Percentiles rank a stretch among this genome's conserved stretches.
These are phyloP conservation scores for Agonum fuliginosum DNA, from an alignment of 2,888 invertebrate species.

Conservation along the genomic window DNA sequence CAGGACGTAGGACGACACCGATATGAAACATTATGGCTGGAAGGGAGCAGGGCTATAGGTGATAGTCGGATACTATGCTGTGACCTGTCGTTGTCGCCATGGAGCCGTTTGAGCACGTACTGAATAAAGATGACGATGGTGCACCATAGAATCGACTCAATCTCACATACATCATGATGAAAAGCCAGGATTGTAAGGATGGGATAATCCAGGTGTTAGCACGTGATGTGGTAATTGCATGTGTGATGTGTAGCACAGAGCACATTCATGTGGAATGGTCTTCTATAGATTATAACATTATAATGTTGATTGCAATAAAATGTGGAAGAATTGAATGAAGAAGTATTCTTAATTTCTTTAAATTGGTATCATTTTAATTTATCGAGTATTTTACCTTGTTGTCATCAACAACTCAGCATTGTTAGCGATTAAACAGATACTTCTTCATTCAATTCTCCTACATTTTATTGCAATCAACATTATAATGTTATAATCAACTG, in stretches of 20 bases:
- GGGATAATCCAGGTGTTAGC: neutral
- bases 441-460: too few relatives aligned
- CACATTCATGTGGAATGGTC: neutral
- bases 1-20: conserved; percentile 61
- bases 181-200: neutral
- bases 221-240: neutral
- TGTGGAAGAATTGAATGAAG: too few relatives aligned
- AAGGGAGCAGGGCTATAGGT: conserved; percentile 68
- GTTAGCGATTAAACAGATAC: too few relatives aligned
- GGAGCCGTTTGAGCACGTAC: conserved; percentile 17
- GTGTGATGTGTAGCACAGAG: too few relatives aligned
- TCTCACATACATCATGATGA: conserved; percentile 4
- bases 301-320: too few relatives aligned
- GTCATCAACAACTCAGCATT: too few relatives aligned
- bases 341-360: too few relatives aligned
- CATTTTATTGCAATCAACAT: too few relatives aligned
- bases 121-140: conserved; percentile 43
- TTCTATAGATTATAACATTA: neutral
- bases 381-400: too few relatives aligned
- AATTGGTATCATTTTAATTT: too few relatives aligned
- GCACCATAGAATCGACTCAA: conserved; percentile 4
- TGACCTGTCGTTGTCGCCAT: conserved; percentile 18
- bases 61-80: neutral
- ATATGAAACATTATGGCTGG: conserved; percentile 70
- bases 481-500: too few relatives aligned